Evolutionary conservation across 2,797 vertebrate genomes (phyloP).

Genomic region (Sarcoramphus papa): DNA sequence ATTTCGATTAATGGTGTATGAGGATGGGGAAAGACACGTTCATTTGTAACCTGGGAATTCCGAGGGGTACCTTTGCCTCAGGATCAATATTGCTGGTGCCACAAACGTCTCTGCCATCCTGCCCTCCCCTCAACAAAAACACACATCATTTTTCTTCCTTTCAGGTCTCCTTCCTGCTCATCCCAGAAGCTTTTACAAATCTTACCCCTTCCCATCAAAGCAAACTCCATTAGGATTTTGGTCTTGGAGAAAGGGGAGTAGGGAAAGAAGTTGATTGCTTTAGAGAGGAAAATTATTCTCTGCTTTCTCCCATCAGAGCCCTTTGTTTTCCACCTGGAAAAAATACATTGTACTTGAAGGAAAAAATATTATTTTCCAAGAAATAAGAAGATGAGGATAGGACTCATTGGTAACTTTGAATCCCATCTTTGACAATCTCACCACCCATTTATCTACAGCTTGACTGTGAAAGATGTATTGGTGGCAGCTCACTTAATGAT

Average conservation of each 20-base stretch:
- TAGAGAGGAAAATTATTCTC: background rate
- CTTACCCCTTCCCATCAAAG: background rate
- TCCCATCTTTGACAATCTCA: background rate
- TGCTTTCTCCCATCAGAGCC: background rate
- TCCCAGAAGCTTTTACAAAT: background rate
- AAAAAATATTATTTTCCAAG: background rate
- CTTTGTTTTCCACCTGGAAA: background rate
- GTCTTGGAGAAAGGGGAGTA: background rate
- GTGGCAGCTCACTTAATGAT: conserved; percentile 52
- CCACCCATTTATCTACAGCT: conserved; percentile 36
- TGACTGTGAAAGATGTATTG: conserved; percentile 36
- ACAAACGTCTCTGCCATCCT: background rate
- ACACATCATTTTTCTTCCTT: conserved; percentile 40
- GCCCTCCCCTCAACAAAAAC: background rate
- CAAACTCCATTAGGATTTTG: background rate
- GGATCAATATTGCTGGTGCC: conserved; percentile 31
- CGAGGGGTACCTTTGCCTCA: background rate
- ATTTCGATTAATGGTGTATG: conserved; percentile 28
- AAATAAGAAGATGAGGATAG: background rate
- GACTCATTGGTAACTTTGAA: background rate
- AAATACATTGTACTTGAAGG: background rate
- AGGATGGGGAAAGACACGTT: conserved; percentile 11
- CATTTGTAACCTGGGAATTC: conserved; percentile 50
- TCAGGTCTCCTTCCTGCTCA: background rate
- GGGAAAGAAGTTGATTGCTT: background rate